Base-by-base conservation (phyloP, 2,888 invertebrate genomes). In the Pyrochroa serraticornis region DNA sequence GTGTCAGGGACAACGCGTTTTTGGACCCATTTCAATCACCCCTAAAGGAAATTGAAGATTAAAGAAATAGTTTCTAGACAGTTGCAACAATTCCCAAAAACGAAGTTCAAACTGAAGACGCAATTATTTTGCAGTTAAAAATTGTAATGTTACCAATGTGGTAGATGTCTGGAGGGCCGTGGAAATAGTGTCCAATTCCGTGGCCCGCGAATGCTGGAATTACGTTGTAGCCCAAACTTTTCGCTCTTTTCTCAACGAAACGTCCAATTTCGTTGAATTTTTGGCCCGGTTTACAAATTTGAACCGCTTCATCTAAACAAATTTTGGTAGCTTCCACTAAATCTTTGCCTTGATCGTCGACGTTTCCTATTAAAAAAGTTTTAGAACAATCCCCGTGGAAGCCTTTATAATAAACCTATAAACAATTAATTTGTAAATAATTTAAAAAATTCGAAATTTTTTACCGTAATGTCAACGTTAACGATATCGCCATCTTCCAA, bases 331-430 rank as follows among this genome's bases (percentile, higher is more conserved):
- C 82, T 50, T 82, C 70, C 0, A 95, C 87, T 48, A 97, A 82
- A 61, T 85, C 81, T 62, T 80, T 78, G 0, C 91, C 95, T 67
- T 81, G 80, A 32, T 85, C 83, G 79, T 96, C 95, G 0, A 93
- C 92, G 65, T 90, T 79, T 0, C 95, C 96, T n/a, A 96, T 85
- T 38, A 87, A 71, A 81, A 89, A 94, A 13, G 95, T 95, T 74
- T 88, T 87, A 2, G 95, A 94, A 73, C 95, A 93, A 77, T 97
- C 97, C 3, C 97, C 97, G 81, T 97, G 96, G 77, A 85, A 92
- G 5, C 94, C 94, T 76, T 92, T 85, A 12, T 84, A 83, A 77
- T 82, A 96, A 1, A 92, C 88, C 90, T 91, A 68, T 49, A 74
- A 49, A 48, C 45, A 53, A 53, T 9, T 47, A 30, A 39, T 14